Evolutionary conservation across 1,140 invertebrate genomes (phyloP).

Genomic region (Araneus ventricosus): DNA sequence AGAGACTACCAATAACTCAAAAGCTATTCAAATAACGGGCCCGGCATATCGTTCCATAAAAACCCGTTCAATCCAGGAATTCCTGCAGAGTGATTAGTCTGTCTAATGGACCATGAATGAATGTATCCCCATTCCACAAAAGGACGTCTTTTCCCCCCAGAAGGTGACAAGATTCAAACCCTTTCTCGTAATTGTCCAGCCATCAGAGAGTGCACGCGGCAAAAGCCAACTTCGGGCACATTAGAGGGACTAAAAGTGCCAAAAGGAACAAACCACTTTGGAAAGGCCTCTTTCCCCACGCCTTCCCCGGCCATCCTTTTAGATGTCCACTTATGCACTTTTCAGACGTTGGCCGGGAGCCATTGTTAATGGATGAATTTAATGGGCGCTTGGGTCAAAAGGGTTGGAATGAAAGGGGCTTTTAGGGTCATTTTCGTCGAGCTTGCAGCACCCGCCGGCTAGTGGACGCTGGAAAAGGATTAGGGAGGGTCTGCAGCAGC

Average conservation of each 20-base stretch:
- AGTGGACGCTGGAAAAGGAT: neutral
- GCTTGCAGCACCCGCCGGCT: conserved; percentile 31
- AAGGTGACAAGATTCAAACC: conserved; percentile 53
- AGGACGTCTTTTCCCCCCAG: neutral
- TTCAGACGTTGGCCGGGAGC: conserved; percentile 62
- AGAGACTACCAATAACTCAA: neutral
- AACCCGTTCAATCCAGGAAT: neutral
- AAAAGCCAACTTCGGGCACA: conserved; percentile 50
- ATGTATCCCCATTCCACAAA: conserved; percentile 9
- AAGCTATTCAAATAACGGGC: neutral
- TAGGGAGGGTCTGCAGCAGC: neutral
- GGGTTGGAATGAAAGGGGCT: conserved; percentile 57
- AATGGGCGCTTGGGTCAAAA: conserved; percentile 71
- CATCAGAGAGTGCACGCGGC: conserved; percentile 26
- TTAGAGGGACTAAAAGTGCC: conserved; percentile 63
- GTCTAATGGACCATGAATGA: conserved; percentile 28
- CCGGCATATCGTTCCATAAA: neutral
- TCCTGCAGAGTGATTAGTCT: neutral
- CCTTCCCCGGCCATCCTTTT: conserved; percentile 49
- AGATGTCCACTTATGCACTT: conserved; percentile 74
- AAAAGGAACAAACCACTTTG: conserved; percentile 69
- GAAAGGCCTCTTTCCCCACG: neutral
- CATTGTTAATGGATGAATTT: conserved; percentile 74
- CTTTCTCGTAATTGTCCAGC: conserved; percentile 51
- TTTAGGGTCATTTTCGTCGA: conserved; percentile 74